phyloP scores from a whole-genome alignment of 2,113 vertebrate genomes.

The Channa argus region DNA sequence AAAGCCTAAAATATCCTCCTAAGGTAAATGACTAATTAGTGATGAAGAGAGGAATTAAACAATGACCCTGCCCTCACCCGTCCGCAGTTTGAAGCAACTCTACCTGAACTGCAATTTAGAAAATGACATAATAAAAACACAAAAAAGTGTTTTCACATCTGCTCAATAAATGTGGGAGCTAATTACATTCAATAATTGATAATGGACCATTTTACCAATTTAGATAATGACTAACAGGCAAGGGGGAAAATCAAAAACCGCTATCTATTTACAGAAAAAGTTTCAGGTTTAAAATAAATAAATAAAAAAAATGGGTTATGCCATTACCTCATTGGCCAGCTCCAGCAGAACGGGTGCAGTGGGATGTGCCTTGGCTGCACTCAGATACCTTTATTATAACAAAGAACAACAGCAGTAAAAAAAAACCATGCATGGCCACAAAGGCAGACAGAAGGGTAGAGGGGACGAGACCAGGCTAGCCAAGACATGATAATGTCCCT shows the following conservation, averaged over 20 bases:
- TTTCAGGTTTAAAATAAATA: not conserved
- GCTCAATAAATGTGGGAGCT: constrained; percentile 82
- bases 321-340: constrained; percentile 96
- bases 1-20: constrained; percentile 27
- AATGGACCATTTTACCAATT: constrained; percentile 92
- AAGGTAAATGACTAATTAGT: constrained; percentile 71
- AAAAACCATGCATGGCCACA: constrained; percentile 56
- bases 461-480: constrained; percentile 83
- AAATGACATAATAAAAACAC: constrained; percentile 81
- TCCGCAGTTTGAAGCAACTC: constrained; percentile 77
- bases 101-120: constrained; percentile 81
- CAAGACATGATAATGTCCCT: constrained; percentile 83
- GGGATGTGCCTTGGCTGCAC: constrained; percentile 86
- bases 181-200: constrained; percentile 93
- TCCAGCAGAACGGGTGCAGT: constrained; percentile 91
- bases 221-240: constrained; percentile 91
- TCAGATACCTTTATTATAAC: constrained; percentile 90
- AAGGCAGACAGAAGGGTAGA: constrained; percentile 85
- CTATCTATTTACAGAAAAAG: constrained; percentile 70
- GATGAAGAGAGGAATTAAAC: constrained; percentile 70
- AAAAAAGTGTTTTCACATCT: constrained; percentile 85
- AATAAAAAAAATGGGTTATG: constrained; percentile 33
- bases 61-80: constrained; percentile 79
- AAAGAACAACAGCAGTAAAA: constrained; percentile 75
- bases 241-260: constrained; percentile 71